Conservation (phyloP, 2,888 invertebrate species). For the Philhelius pedissequus region DNA sequence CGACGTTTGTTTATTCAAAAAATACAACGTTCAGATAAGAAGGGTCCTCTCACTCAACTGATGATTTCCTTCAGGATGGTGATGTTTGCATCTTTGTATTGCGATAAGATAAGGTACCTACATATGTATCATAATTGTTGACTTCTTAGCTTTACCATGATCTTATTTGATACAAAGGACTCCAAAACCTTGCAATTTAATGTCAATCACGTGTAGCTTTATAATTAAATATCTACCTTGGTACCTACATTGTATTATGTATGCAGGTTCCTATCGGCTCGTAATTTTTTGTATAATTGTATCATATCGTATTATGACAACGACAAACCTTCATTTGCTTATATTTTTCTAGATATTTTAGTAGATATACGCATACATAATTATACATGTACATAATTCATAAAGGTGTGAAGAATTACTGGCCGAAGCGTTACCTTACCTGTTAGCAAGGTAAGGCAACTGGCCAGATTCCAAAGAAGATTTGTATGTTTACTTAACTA, state of each 20-base stretch:
- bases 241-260: no score
- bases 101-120: constrained; percentile 75
- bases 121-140: constrained; percentile 37
- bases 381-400: neutral
- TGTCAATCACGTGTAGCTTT: neutral
- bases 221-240: neutral
- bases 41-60: constrained; percentile 56
- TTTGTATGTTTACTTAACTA: constrained; percentile 38
- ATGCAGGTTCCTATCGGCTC: no score
- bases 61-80: constrained; percentile 44
- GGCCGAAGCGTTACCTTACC: constrained; percentile 24
- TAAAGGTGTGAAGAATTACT: constrained; percentile 2
- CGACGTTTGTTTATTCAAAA: constrained; percentile 36
- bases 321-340: neutral
- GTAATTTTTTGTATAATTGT: no score
- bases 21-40: constrained; percentile 58
- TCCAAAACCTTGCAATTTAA: constrained; percentile 1
- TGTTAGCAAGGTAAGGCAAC: constrained; percentile 30
- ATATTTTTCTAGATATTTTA: neutral
- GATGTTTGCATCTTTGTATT: constrained; percentile 75
- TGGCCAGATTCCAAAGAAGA: constrained; percentile 28
- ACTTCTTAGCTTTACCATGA: constrained; percentile 17
- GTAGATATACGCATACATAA: neutral
- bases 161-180: neutral
- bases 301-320: no score